phyloP scores from a whole-genome alignment of 1,140 invertebrate genomes.

The Drosophila aff. region DNA sequence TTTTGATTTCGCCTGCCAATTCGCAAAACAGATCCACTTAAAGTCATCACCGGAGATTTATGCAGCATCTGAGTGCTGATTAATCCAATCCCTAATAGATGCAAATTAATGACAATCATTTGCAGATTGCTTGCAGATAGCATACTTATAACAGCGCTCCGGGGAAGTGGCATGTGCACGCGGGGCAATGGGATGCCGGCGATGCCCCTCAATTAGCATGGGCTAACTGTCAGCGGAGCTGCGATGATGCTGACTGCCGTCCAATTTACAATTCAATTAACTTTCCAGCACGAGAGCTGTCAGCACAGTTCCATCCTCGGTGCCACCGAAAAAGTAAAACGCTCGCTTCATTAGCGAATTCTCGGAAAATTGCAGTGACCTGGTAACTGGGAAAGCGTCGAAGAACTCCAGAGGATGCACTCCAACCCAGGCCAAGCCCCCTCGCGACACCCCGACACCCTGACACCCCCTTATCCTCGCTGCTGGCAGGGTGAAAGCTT shows the following conservation, averaged over 20 bases:
- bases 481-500: conserved; percentile 43
- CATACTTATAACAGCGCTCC: conserved; percentile 28
- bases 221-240: conserved; percentile 15
- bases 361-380: conserved; percentile 75
- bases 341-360: conserved; percentile 77
- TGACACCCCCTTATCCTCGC: background rate
- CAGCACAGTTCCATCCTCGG: conserved; percentile 53
- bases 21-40: conserved; percentile 20
- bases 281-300: conserved; percentile 68
- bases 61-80: conserved; percentile 18
- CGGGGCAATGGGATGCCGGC: background rate
- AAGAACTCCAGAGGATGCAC: conserved; percentile 26
- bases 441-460: background rate
- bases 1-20: conserved; percentile 12
- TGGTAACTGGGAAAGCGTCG: conserved; percentile 34
- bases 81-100: conserved; percentile 50
- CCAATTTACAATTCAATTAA: conserved; percentile 82
- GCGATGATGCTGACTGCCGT: conserved; percentile 39
- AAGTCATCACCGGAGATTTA: conserved; percentile 24
- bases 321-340: conserved; percentile 44
- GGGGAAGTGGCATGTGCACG: conserved; percentile 9
- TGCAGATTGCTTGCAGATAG: conserved; percentile 49
- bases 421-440: conserved; percentile 16
- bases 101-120: conserved; percentile 60
- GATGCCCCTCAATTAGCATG: conserved; percentile 64